These are phyloP conservation scores for Gymnorhina tibicen DNA, from an alignment of 2,113 vertebrate species.

Conservation along the genomic window DNA sequence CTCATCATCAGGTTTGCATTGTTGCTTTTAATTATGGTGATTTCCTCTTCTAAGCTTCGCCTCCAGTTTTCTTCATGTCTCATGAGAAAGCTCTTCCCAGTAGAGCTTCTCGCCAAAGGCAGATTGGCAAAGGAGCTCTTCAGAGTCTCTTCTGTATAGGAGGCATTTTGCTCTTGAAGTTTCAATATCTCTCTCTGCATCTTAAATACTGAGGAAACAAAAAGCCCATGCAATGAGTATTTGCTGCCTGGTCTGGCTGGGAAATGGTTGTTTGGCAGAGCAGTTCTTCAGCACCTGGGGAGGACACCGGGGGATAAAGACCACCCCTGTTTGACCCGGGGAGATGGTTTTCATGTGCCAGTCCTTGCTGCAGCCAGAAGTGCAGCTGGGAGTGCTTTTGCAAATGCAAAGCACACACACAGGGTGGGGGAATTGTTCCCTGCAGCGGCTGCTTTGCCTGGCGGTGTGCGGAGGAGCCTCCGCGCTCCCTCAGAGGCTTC, in stretches of 20 bases:
- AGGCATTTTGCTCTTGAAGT: background rate
- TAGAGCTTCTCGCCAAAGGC: background rate
- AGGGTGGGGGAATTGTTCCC: background rate
- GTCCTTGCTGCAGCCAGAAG: background rate
- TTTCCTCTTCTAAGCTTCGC: background rate
- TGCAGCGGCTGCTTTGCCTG: background rate
- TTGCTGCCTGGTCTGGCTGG: accelerated
- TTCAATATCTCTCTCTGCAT: background rate
- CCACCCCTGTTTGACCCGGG: background rate
- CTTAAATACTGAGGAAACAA: slow-evolving; percentile 46
- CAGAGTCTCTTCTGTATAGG: background rate
- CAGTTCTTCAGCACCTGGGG: background rate
- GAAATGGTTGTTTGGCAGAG: background rate
- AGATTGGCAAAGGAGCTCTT: background rate
- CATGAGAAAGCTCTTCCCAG: background rate
- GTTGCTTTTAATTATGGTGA: slow-evolving; percentile 41
- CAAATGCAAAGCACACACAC: background rate
- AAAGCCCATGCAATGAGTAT: background rate
- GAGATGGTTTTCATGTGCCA: background rate
- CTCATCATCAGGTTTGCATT: slow-evolving; percentile 27
- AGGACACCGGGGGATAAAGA: background rate
- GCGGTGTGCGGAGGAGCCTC: accelerated
- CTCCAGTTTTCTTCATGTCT: background rate
- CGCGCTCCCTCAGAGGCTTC: background rate
- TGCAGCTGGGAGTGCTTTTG: background rate